phyloP scores from a whole-genome alignment of 2,797 vertebrate genomes.

The Novumbra hubbsi region DNA sequence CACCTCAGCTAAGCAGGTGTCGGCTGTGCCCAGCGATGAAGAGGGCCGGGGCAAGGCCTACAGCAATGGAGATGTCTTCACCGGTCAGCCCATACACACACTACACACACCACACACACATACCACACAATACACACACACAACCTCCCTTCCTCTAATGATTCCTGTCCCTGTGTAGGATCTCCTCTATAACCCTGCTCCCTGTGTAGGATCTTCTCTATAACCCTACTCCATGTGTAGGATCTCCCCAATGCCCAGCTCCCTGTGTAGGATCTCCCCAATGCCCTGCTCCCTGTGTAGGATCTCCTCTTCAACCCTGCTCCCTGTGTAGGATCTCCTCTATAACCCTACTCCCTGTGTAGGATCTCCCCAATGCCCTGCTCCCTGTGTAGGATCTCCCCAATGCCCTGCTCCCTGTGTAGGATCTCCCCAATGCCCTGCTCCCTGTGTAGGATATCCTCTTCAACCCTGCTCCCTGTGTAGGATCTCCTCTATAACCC shows the following conservation, averaged over 20 bases:
- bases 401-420: background rate
- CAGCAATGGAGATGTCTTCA: conserved; percentile 97
- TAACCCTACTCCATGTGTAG: background rate
- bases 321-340: background rate
- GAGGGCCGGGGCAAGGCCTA: conserved; percentile 97
- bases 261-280: background rate
- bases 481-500: background rate
- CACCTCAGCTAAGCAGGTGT: conserved; percentile 99
- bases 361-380: too few relatives aligned
- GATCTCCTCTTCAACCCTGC: background rate
- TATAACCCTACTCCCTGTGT: too few relatives aligned
- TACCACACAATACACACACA: background rate
- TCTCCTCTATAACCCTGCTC: background rate
- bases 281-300: background rate
- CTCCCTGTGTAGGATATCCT: background rate
- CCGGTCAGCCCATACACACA: conserved; percentile 77
- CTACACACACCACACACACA: background rate
- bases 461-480: background rate
- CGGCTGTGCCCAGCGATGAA: conserved; percentile 97
- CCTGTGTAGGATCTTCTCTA: background rate
- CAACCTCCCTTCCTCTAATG: background rate
- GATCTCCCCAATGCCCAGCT: background rate
- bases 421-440: background rate
- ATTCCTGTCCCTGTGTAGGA: background rate
- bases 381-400: background rate